A percentile compares a stretch with the other conserved stretches of the same genome.
These are phyloP conservation scores for Fopius arisanus DNA, from an alignment of 1,140 invertebrate species.

Conservation along the genomic window DNA sequence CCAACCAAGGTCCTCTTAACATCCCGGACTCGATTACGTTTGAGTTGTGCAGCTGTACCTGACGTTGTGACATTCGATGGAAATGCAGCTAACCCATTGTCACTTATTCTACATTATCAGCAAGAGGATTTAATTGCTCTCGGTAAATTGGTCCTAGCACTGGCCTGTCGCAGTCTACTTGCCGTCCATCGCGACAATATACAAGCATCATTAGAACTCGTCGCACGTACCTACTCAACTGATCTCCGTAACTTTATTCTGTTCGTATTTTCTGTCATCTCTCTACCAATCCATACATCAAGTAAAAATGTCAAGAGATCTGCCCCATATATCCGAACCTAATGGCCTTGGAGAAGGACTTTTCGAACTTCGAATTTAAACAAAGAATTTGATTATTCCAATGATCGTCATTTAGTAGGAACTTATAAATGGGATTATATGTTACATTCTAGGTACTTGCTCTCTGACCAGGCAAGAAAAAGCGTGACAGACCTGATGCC, in stretches of 20 bases:
- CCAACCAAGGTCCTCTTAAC: slow-evolving; percentile 90
- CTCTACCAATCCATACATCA: background rate
- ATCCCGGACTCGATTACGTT: slow-evolving; percentile 73
- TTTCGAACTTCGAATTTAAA: no score
- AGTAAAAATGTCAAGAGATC: no score
- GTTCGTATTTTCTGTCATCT: slow-evolving; percentile 68
- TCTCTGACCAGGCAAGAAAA: slow-evolving; percentile 75
- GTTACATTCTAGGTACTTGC: slow-evolving; percentile 73
- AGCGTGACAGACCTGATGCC: slow-evolving; percentile 97
- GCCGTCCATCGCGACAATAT: slow-evolving; percentile 87
- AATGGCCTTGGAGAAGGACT: no score
- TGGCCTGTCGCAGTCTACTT: slow-evolving; percentile 90
- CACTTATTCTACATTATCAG: slow-evolving; percentile 80
- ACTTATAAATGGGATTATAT: slow-evolving; percentile 13
- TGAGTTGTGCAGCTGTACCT: slow-evolving; percentile 84
- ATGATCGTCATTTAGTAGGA: no score
- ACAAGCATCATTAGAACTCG: slow-evolving; percentile 86
- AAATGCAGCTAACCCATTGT: slow-evolving; percentile 70
- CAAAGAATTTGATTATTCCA: no score
- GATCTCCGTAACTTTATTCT: slow-evolving; percentile 94
- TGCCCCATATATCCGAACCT: no score
- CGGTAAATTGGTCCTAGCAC: slow-evolving; percentile 88
- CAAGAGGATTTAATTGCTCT: slow-evolving; percentile 93
- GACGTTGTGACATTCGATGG: slow-evolving; percentile 86
- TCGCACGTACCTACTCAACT: slow-evolving; percentile 86